Conservation (phyloP, 2,113 vertebrate genomes). For the Xyliphius kryptos region DNA sequence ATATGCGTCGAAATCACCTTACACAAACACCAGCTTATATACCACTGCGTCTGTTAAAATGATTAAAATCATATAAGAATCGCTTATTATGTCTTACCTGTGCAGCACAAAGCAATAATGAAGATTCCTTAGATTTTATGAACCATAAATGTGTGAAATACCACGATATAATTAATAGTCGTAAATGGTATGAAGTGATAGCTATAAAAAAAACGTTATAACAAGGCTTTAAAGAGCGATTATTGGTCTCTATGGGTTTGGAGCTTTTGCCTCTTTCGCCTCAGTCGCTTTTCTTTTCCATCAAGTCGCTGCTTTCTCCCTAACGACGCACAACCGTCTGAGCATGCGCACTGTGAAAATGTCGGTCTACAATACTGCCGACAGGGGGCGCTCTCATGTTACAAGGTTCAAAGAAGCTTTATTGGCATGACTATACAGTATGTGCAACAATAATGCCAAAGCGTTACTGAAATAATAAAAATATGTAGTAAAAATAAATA, state of each 20-base stretch:
- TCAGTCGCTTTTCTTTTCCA: slow-evolving; percentile 26
- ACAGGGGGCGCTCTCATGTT: slow-evolving; percentile 30
- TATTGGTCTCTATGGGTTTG: background rate
- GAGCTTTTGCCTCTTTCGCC: slow-evolving; percentile 4
- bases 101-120: slow-evolving; percentile 3
- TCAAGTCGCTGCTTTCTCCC: slow-evolving; percentile 45
- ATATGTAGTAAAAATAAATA: no score
- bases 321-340: slow-evolving; percentile 45
- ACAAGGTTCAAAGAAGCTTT: no score
- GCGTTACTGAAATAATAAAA: no score
- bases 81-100: slow-evolving; percentile 28
- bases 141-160: slow-evolving; percentile 3
- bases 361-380: slow-evolving; percentile 43
- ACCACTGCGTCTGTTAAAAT: background rate
- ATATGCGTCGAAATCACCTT: background rate
- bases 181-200: background rate
- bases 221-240: slow-evolving; percentile 1
- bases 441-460: no score
- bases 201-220: no score
- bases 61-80: background rate
- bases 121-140: background rate
- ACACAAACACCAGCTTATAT: no score
- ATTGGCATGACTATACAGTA: no score
- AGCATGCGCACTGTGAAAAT: slow-evolving; percentile 52
- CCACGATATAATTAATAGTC: background rate